These are phyloP conservation scores for Pseudomugil tenellus DNA, from an alignment of 2,797 vertebrate genomes.

Conservation along the genomic window DNA sequence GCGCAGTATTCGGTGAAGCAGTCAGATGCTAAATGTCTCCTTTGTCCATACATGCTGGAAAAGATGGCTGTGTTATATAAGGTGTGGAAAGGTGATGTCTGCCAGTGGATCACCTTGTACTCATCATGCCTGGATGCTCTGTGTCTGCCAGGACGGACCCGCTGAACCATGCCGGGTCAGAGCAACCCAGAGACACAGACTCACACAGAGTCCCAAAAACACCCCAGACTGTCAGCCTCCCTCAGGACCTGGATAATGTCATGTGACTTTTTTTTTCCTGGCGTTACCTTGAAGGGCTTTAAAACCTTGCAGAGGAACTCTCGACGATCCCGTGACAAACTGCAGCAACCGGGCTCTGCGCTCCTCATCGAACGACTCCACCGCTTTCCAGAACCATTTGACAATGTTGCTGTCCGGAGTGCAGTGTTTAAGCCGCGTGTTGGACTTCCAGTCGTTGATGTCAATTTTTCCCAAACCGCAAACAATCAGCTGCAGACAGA, in stretches of 20 bases:
- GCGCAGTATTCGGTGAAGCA: neutral
- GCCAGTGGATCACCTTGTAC: constrained; percentile 44
- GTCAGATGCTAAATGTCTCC: no score
- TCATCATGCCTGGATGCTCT: constrained; percentile 35
- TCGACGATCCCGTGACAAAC: constrained; percentile 96
- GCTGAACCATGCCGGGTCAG: constrained; percentile 39
- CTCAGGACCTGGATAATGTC: no score
- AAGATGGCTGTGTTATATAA: no score
- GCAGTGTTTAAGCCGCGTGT: constrained; percentile 98
- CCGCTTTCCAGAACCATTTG: constrained; percentile 99
- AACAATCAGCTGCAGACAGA: constrained; percentile 88
- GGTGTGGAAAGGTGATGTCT: constrained; percentile 19
- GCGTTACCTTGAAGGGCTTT: constrained; percentile 95
- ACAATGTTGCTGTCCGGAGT: constrained; percentile 94
- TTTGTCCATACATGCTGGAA: neutral
- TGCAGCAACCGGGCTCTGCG: constrained; percentile 92
- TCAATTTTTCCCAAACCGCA: constrained; percentile 98
- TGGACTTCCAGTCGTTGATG: constrained; percentile 96
- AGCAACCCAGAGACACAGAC: constrained; percentile 26
- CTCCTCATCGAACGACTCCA: constrained; percentile 97
- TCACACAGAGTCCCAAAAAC: constrained; percentile 23
- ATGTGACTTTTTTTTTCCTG: no score
- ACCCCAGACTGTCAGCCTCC: neutral
- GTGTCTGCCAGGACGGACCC: constrained; percentile 47
- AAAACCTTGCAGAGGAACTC: constrained; percentile 97